Conservation (phyloP, 2,113 vertebrate species). For the Aspidoscelis tigris region DNA sequence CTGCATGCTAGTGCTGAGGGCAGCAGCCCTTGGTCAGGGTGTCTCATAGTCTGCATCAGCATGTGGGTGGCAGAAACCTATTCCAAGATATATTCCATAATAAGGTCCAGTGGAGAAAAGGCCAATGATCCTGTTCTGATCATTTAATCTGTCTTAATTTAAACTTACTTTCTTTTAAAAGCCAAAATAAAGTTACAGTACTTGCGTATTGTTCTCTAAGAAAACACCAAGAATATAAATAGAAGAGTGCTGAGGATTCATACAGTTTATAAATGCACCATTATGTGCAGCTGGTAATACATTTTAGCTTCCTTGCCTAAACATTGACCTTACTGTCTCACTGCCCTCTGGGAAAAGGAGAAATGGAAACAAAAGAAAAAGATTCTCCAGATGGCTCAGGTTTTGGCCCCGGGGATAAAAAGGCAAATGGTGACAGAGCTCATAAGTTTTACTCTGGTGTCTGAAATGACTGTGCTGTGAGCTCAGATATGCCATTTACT, state of each 20-base stretch:
- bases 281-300: constrained; percentile 30
- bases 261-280: constrained; percentile 25
- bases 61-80: no score
- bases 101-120: no score
- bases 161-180: not conserved
- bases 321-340: constrained; percentile 4
- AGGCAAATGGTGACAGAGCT: not conserved
- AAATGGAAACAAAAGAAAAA: not conserved
- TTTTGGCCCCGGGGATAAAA: constrained; percentile 31
- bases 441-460: constrained; percentile 3
- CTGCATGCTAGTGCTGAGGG: no score
- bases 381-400: constrained; percentile 18
- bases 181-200: not conserved
- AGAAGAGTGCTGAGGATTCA: not conserved
- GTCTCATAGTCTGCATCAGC: no score
- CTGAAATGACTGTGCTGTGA: not conserved
- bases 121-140: no score
- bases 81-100: no score
- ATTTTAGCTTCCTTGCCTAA: constrained; percentile 23
- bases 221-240: not conserved
- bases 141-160: no score
- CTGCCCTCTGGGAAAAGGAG: not conserved
- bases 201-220: not conserved
- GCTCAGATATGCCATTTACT: not conserved
- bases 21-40: no score